These are phyloP conservation scores for Eulithis testata DNA, from an alignment of 2,888 invertebrate species.

Conservation along the genomic window DNA sequence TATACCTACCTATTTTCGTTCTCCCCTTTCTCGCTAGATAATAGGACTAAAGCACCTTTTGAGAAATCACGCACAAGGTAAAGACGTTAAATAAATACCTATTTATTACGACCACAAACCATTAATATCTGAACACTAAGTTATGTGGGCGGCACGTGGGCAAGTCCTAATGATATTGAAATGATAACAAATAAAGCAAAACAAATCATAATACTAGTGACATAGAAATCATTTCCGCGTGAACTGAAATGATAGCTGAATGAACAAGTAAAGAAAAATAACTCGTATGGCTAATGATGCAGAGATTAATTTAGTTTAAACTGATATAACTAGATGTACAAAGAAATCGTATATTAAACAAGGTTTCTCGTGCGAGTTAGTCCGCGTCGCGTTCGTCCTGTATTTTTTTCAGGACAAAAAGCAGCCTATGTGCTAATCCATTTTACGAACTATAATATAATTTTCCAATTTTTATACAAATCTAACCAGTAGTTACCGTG, in stretches of 20 bases:
- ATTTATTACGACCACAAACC: conserved; percentile 9
- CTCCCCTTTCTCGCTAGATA: neutral
- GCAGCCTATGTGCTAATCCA: too few relatives aligned
- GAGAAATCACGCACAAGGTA: conserved; percentile 5
- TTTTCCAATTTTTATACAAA: too few relatives aligned
- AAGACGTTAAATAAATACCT: conserved; percentile 9
- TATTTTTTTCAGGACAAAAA: too few relatives aligned
- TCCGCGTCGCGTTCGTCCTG: too few relatives aligned
- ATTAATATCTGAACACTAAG: conserved; percentile 11
- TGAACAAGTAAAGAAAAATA: neutral
- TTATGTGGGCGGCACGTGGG: conserved; percentile 12
- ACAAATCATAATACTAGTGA: neutral
- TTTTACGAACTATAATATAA: too few relatives aligned
- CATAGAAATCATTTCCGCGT: too few relatives aligned
- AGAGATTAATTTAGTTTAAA: neutral
- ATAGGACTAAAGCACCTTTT: conserved; percentile 1
- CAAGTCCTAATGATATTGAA: conserved; percentile 10
- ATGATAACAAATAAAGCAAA: conserved; percentile 1
- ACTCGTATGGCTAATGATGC: neutral
- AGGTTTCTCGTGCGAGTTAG: too few relatives aligned
- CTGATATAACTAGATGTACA: too few relatives aligned
- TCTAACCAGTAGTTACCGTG: too few relatives aligned
- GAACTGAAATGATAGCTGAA: conserved; percentile 4
- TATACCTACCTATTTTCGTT: too few relatives aligned
- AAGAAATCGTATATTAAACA: too few relatives aligned